These are phyloP conservation scores for Amphimedon queenslandica DNA, from an alignment of 37 sponge, comb jelly and placozoan species.

Conservation along the genomic window DNA sequence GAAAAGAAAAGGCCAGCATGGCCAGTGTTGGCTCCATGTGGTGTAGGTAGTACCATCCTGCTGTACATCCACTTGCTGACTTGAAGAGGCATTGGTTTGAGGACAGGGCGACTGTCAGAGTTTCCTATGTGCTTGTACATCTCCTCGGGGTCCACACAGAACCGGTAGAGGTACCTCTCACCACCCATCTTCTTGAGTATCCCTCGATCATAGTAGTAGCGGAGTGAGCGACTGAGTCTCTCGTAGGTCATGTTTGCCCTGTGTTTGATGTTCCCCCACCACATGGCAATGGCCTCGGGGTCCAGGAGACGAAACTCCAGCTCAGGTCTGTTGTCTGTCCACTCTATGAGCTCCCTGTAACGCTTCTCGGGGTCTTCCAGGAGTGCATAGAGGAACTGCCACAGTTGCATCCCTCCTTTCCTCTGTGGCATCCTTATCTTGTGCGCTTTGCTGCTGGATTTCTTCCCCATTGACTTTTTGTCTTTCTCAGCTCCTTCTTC, in stretches of 20 bases:
- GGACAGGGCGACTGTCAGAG: conserved; percentile 52
- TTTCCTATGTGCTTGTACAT: conserved; percentile 72
- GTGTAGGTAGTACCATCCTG: neutral
- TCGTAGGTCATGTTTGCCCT: conserved; percentile 90
- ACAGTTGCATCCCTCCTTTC: conserved; percentile 85
- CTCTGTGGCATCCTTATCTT: conserved; percentile 27
- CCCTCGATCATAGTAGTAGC: conserved; percentile 89
- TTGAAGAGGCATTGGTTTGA: conserved; percentile 59
- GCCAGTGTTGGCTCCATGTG: too few relatives aligned
- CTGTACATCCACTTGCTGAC: conserved; percentile 11
- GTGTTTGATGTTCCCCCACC: conserved; percentile 88
- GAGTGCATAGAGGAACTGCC: conserved; percentile 84
- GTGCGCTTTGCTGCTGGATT: neutral
- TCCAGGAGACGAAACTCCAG: conserved; percentile 74
- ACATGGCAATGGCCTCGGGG: conserved; percentile 81
- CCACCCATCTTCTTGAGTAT: conserved; percentile 74
- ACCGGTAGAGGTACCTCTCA: conserved; percentile 79
- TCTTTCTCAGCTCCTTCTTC: neutral
- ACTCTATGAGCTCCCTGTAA: conserved; percentile 65
- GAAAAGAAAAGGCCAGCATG: neutral
- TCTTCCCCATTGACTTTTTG: neutral
- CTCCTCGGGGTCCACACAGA: conserved; percentile 69
- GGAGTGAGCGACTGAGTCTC: conserved; percentile 78
- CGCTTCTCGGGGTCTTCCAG: conserved; percentile 44
- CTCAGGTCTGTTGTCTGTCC: conserved; percentile 37